These are phyloP conservation scores for Synergus japonicus DNA, from an alignment of 2,888 invertebrate genomes.

Conservation along the genomic window DNA sequence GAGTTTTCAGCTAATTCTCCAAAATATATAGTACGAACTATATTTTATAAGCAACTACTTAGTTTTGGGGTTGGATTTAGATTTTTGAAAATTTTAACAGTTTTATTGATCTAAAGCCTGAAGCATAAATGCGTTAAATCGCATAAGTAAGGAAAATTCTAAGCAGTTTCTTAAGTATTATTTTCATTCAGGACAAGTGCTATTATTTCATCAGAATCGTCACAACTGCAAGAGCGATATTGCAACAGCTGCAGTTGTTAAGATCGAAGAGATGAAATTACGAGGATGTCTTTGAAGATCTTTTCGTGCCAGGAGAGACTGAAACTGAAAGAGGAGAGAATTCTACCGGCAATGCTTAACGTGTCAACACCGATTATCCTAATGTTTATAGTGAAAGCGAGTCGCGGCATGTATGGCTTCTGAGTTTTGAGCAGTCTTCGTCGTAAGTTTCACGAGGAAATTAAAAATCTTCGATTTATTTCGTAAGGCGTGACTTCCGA, in stretches of 20 bases:
- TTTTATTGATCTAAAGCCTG: too few species aligned
- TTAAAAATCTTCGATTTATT: constrained; percentile 53
- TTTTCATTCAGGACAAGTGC: not conserved
- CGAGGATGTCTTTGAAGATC: not conserved
- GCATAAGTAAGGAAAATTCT: not conserved
- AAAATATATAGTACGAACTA: too few species aligned
- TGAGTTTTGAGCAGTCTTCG: constrained; percentile 12
- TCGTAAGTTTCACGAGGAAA: constrained; percentile 53
- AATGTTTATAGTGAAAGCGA: constrained; percentile 55
- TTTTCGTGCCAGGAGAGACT: not conserved
- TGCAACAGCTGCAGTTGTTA: constrained; percentile 7
- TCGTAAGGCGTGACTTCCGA: constrained; percentile 45
- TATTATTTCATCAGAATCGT: not conserved
- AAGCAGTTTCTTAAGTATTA: not conserved
- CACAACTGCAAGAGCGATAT: not conserved
- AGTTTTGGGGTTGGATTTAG: too few species aligned
- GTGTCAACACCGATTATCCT: constrained; percentile 49
- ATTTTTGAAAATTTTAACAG: too few species aligned
- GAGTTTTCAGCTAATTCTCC: too few species aligned
- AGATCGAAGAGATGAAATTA: constrained; percentile 2
- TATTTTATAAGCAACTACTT: too few species aligned
- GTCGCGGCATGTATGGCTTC: constrained; percentile 39
- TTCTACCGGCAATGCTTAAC: constrained; percentile 41
- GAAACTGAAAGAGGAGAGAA: not conserved
- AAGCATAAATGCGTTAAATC: too few species aligned